These are phyloP conservation scores for Cataglyphis albicans DNA, from an alignment of 2,888 invertebrate genomes.

Conservation along the genomic window DNA sequence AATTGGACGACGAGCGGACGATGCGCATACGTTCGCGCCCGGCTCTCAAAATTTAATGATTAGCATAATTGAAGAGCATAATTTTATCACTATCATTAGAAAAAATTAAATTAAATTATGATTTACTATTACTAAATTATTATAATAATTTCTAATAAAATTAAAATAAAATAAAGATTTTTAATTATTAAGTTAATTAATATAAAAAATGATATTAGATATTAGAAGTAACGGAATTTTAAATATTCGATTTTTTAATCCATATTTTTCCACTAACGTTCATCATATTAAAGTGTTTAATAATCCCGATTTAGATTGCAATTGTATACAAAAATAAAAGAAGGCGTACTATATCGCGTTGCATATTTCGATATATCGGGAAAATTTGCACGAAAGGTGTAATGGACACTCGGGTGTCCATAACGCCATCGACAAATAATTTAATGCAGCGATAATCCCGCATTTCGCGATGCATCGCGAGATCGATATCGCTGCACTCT, in stretches of 20 bases:
- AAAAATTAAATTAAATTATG: no score
- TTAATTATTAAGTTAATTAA: background rate
- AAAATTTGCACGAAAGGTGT: background rate
- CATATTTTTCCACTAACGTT: conserved; percentile 1
- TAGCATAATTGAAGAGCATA: background rate
- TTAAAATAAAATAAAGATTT: background rate
- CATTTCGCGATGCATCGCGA: background rate
- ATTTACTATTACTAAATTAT: background rate
- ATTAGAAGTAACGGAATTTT: background rate
- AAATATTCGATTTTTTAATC: background rate
- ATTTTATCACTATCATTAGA: background rate
- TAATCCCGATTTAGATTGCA: background rate
- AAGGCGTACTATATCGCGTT: background rate
- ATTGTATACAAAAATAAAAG: background rate
- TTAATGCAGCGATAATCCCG: conserved; percentile 27
- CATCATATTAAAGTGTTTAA: background rate
- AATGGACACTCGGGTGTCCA: background rate
- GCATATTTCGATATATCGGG: background rate
- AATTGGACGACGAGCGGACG: conserved; percentile 25
- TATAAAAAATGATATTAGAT: background rate
- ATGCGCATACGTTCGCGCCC: background rate
- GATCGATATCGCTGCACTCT: background rate
- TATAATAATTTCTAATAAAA: background rate
- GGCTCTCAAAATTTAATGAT: background rate
- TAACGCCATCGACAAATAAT: conserved; percentile 2